phyloP scores from a whole-genome alignment of 2,888 invertebrate genomes.

The Drosophila maculinotata region DNA sequence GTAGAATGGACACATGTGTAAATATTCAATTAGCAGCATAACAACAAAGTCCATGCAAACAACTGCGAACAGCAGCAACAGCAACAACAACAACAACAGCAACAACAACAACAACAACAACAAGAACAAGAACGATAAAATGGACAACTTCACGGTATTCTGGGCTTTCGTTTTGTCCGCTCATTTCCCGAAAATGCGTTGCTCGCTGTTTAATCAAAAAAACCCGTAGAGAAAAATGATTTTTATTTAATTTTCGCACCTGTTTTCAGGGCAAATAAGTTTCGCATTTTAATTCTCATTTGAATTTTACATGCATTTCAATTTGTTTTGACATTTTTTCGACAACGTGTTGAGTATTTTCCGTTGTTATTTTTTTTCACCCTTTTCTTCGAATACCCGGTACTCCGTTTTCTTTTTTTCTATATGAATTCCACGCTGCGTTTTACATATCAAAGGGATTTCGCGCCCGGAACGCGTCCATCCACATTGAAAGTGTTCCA shows the following conservation, averaged over 20 bases:
- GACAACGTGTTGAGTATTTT: constrained; percentile 31
- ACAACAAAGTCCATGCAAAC: constrained; percentile 12
- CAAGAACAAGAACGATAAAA: too few relatives aligned
- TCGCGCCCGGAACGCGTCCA: constrained; percentile 34
- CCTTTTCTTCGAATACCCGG: constrained; percentile 11
- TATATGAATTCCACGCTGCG: constrained; percentile 43
- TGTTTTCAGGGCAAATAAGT: constrained; percentile 62
- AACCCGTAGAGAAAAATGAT: constrained; percentile 39
- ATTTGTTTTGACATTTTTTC: constrained; percentile 56
- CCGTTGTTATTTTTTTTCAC: constrained; percentile 12
- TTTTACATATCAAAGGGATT: constrained; percentile 75
- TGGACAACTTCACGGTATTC: constrained; percentile 20
- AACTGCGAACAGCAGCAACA: constrained; percentile 18
- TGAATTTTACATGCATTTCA: constrained; percentile 71
- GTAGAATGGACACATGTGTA: constrained; percentile 23
- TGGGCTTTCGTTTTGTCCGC: constrained; percentile 26
- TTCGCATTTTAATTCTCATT: constrained; percentile 63
- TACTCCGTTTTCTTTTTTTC: constrained; percentile 18
- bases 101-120: constrained; percentile 13
- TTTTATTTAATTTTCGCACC: constrained; percentile 72
- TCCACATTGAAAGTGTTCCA: constrained; percentile 42
- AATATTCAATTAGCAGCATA: constrained; percentile 60
- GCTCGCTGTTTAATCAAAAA: background rate
- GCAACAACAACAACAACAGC: constrained; percentile 5
- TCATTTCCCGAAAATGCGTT: constrained; percentile 5